A percentile compares a stretch with the other conserved stretches of the same genome.
phyloP scores from a whole-genome alignment of 1,140 invertebrate genomes.

The Phymastichus coffea region DNA sequence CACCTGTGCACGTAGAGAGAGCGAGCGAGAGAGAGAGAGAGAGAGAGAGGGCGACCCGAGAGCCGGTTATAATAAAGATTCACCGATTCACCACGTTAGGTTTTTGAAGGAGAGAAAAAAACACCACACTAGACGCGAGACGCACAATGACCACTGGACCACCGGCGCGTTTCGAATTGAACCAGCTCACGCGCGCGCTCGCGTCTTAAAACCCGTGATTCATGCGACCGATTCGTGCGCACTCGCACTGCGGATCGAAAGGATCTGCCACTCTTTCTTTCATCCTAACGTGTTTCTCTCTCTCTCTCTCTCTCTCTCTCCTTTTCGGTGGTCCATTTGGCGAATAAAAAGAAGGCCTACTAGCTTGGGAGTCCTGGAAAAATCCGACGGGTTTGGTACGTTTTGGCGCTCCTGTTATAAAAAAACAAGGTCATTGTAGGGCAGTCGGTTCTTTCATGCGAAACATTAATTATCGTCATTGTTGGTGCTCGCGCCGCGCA shows the following conservation, averaged over 20 bases:
- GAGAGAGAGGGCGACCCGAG: no score
- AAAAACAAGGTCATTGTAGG: background rate
- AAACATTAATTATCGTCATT: conserved; percentile 1
- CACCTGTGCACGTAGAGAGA: conserved; percentile 51
- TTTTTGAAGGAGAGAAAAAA: conserved; percentile 7
- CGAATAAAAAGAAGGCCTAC: background rate
- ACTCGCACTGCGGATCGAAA: no score
- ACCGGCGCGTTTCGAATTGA: conserved; percentile 50
- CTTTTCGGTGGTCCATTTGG: conserved; percentile 12
- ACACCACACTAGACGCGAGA: conserved; percentile 26
- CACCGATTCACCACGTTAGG: no score
- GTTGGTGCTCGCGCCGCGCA: conserved; percentile 9
- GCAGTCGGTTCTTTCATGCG: background rate
- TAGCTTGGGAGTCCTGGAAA: background rate
- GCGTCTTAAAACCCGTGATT: conserved; percentile 52
- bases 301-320: background rate
- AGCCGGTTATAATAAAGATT: conserved; percentile 45
- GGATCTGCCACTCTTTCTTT: background rate
- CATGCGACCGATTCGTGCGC: conserved; percentile 30
- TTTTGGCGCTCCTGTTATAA: background rate
- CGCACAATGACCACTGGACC: conserved; percentile 51
- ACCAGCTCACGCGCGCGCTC: conserved; percentile 44
- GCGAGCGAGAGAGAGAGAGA: no score
- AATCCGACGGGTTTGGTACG: background rate
- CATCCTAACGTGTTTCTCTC: no score